A percentile compares a stretch with the other conserved stretches of the same genome.
phyloP scores from a whole-genome alignment of 30 jellyfish, hydroid and myxozoan species.

The Chironex yamaguchii region DNA sequence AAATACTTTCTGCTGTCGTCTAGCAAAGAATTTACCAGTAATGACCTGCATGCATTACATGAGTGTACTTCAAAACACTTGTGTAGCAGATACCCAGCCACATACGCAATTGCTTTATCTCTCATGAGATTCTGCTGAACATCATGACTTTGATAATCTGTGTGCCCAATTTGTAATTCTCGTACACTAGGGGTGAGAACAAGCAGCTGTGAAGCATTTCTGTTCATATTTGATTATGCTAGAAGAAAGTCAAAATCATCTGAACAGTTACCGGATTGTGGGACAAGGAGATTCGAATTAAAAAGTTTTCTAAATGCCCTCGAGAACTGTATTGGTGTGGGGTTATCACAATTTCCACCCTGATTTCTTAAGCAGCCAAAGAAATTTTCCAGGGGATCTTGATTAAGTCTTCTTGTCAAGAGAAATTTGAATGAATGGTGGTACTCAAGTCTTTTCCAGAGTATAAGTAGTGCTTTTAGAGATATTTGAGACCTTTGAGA shows the following conservation, averaged over 20 bases:
- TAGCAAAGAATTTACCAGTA: constrained; percentile 4
- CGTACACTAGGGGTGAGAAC: no score
- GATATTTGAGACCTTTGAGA: constrained; percentile 30
- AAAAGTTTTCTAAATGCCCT: constrained; percentile 25
- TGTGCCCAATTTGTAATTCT: no score
- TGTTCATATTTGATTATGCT: no score
- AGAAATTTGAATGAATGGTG: constrained; percentile 5
- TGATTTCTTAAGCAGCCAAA: constrained; percentile 32
- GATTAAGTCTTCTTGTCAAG: constrained; percentile 35
- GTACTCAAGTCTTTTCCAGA: constrained; percentile 8
- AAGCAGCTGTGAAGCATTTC: no score
- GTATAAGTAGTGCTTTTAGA: neutral
- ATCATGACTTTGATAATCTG: no score
- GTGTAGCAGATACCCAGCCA: constrained; percentile 18
- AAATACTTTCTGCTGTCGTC: no score
- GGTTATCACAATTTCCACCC: constrained; percentile 55
- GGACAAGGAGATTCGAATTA: neutral
- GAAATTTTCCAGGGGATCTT: constrained; percentile 45
- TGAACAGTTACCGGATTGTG: neutral
- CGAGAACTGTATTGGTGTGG: constrained; percentile 37
- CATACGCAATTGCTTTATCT: constrained; percentile 49
- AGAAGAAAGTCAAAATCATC: no score
- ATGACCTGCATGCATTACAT: neutral
- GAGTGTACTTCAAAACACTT: constrained; percentile 5
- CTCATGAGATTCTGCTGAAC: no score